A percentile compares a stretch with the other conserved stretches of the same genome.
Evolutionary conservation across 2,113 vertebrate species (phyloP).

Genomic region (Accipiter virgatus): DNA sequence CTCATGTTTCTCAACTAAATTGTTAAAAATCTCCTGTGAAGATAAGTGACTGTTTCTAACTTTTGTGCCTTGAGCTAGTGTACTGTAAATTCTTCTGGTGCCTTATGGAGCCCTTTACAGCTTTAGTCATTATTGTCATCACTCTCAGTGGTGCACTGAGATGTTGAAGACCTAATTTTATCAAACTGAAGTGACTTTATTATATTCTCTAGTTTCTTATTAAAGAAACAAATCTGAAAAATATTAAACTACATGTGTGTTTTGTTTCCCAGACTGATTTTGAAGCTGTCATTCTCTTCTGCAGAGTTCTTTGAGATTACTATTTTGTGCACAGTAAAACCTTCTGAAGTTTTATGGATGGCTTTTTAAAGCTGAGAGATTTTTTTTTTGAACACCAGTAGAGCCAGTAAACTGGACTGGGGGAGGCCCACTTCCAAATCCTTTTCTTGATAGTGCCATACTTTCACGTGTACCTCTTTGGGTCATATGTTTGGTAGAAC

Average conservation of each 20-base stretch:
- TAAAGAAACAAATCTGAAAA: background rate
- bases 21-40: background rate
- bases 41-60: background rate
- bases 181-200: background rate
- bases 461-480: background rate
- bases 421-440: background rate
- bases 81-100: background rate
- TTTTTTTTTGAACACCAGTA: background rate
- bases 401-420: background rate
- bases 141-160: background rate
- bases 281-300: background rate
- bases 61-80: background rate
- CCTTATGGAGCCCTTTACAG: background rate
- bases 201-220: background rate
- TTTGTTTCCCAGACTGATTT: background rate
- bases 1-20: background rate
- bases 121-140: background rate
- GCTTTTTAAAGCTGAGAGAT: background rate
- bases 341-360: background rate
- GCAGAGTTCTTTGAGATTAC: background rate
- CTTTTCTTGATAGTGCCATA: background rate
- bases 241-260: background rate
- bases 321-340: background rate
- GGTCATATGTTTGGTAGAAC: background rate
- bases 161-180: background rate